Evolutionary conservation across 2,797 vertebrate genomes (phyloP).

Genomic region (Capromys pilorides): DNA sequence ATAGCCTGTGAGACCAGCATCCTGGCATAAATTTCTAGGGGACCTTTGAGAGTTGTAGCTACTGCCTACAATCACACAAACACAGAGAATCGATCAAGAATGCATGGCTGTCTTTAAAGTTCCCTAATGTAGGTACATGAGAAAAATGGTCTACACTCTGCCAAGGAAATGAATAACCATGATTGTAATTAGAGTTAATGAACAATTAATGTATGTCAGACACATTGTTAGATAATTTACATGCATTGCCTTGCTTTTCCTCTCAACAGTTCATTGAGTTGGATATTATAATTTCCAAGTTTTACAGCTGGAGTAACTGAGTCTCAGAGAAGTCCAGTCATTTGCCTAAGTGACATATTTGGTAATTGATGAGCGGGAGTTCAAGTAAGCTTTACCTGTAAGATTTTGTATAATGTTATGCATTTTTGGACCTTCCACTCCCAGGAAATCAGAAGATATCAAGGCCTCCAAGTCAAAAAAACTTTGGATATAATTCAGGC

Average conservation of each 20-base stretch:
- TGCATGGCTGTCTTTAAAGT: background rate
- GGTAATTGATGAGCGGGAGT: background rate
- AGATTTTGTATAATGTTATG: background rate
- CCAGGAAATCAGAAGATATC: background rate
- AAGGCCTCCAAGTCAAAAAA: background rate
- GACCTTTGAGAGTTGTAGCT: background rate
- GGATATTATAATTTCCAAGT: background rate
- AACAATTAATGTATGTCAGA: background rate
- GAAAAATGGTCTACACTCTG: background rate
- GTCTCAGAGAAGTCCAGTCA: background rate
- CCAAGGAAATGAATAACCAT: background rate
- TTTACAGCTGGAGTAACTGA: background rate
- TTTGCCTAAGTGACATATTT: background rate
- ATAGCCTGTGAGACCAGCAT: conserved; percentile 6
- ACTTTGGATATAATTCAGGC: background rate
- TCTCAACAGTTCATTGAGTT: background rate
- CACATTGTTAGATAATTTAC: background rate
- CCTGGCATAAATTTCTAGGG: background rate
- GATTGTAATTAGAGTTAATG: background rate
- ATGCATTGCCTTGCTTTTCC: background rate
- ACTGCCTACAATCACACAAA: background rate
- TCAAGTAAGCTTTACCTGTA: background rate
- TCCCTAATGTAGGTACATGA: background rate
- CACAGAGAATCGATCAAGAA: background rate
- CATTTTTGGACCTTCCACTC: background rate